These are phyloP conservation scores for Eulithis testata DNA, from an alignment of 2,888 invertebrate genomes.

Conservation along the genomic window DNA sequence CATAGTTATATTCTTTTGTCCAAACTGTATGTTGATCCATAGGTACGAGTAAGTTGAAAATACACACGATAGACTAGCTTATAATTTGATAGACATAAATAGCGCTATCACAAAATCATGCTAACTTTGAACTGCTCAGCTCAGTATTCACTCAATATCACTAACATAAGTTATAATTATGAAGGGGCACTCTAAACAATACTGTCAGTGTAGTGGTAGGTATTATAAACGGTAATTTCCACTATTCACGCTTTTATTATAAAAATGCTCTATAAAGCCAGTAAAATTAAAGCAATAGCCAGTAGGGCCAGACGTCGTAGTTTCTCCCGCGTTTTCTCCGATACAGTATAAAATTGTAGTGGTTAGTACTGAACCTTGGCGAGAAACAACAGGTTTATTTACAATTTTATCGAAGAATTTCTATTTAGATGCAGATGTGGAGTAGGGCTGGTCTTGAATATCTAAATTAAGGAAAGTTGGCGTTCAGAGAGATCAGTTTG, in stretches of 20 bases:
- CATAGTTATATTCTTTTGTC: constrained; percentile 28
- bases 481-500: constrained; percentile 7
- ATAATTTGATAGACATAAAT: too few relatives aligned
- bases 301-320: constrained; percentile 33
- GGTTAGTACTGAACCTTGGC: constrained; percentile 37
- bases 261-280: constrained; percentile 30
- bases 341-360: constrained; percentile 37
- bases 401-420: constrained; percentile 32
- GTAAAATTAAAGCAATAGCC: constrained; percentile 43
- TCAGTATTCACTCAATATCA: too few relatives aligned
- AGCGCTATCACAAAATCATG: constrained; percentile 17
- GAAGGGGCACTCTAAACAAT: constrained; percentile 27
- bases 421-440: constrained; percentile 28
- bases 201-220: constrained; percentile 34
- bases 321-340: constrained; percentile 43
- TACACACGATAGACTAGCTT: background rate
- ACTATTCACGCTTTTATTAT: constrained; percentile 33
- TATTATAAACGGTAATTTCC: constrained; percentile 33
- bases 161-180: too few relatives aligned
- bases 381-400: constrained; percentile 36
- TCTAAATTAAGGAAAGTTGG: constrained; percentile 27
- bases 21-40: background rate
- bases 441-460: constrained; percentile 26
- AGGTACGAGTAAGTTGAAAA: background rate
- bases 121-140: constrained; percentile 31